phyloP scores from a whole-genome alignment of 2,113 vertebrate genomes.

The crab-eating macaque (Macaca fascicularis) region DNA sequence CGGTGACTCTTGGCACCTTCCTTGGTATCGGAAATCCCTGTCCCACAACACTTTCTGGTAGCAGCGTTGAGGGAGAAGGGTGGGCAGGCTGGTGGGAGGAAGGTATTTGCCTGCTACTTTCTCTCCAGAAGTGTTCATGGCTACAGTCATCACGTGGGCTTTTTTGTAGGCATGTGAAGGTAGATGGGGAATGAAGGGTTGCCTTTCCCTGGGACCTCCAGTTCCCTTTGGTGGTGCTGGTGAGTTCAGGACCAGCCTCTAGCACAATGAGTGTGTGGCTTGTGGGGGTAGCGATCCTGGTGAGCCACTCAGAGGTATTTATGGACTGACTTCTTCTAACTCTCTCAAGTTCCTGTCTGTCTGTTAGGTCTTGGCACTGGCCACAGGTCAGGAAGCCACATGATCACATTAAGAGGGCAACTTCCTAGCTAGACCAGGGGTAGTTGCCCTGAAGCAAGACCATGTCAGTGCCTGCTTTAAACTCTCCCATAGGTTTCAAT shows the following conservation, averaged over 20 bases:
- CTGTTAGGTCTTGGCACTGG: neutral
- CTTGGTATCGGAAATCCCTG: neutral
- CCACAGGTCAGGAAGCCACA: neutral
- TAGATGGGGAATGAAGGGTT: neutral
- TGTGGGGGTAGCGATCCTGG: neutral
- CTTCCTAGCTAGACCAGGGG: neutral
- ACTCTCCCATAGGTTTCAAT: neutral
- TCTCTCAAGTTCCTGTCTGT: neutral
- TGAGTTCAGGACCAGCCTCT: neutral
- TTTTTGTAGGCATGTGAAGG: neutral
- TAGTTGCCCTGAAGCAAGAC: neutral
- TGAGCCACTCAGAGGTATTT: neutral
- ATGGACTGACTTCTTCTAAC: neutral
- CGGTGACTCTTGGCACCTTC: neutral
- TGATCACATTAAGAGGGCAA: neutral
- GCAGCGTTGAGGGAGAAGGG: neutral
- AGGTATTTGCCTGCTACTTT: neutral
- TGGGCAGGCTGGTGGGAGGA: neutral
- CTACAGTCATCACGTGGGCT: neutral
- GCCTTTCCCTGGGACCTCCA: neutral
- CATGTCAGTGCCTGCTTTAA: neutral
- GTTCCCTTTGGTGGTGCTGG: neutral
- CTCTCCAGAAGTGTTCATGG: neutral
- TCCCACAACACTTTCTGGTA: neutral
- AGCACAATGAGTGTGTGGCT: neutral